Conservation (phyloP, 1,140 invertebrate genomes). For the Penaeus vannamei region DNA sequence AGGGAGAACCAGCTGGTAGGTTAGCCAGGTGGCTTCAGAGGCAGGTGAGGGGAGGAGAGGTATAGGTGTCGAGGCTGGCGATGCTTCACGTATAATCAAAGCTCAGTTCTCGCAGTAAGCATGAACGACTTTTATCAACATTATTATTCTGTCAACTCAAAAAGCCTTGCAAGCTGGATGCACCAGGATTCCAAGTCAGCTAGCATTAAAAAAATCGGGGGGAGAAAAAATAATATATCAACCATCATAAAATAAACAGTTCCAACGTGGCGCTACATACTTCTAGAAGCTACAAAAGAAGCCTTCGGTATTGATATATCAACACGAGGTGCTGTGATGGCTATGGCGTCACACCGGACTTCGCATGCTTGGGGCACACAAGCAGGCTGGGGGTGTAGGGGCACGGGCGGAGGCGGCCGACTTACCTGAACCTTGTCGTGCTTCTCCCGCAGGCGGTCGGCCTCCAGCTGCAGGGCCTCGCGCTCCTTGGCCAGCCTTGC, state of each 20-base stretch:
- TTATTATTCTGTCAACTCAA: constrained; percentile 37
- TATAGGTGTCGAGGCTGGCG: constrained; percentile 41
- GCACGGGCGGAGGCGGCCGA: neutral
- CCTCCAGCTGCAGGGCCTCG: constrained; percentile 86
- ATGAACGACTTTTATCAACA: neutral
- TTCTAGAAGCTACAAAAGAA: constrained; percentile 45
- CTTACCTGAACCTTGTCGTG: constrained; percentile 89
- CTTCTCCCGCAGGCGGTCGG: constrained; percentile 89
- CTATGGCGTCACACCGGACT: constrained; percentile 43
- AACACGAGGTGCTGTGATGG: constrained; percentile 39
- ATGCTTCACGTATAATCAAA: constrained; percentile 39
- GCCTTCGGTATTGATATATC: constrained; percentile 22
- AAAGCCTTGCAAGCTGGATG: constrained; percentile 54
- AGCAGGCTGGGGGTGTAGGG: constrained; percentile 29
- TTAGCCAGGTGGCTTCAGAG: constrained; percentile 53
- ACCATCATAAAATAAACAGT: constrained; percentile 35
- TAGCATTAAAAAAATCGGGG: constrained; percentile 9
- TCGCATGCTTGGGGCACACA: constrained; percentile 14
- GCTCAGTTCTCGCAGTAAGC: constrained; percentile 45
- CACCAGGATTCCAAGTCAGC: constrained; percentile 54
- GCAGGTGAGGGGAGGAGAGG: constrained; percentile 36
- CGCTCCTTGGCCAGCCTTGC: constrained; percentile 90
- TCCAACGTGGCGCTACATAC: constrained; percentile 40
- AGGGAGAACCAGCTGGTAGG: constrained; percentile 59
- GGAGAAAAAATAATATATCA: constrained; percentile 9